Evolutionary conservation across 2,888 invertebrate genomes (phyloP).

Genomic region (Zhuqinia jingwanae): DNA sequence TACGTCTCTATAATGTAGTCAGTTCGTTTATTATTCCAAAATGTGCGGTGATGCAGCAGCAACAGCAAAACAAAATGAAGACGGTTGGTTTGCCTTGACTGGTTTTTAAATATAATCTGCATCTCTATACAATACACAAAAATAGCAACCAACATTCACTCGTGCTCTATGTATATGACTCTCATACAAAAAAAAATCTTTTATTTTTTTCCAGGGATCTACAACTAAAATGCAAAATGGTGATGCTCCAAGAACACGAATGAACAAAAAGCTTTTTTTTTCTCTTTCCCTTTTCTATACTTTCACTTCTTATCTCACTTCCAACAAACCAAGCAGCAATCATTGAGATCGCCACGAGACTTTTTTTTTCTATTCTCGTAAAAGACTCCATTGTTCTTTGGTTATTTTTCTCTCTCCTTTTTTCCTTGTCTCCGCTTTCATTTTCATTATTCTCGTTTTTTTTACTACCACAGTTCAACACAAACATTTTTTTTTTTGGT

Average conservation of each 20-base stretch:
- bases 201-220: too few relatives aligned
- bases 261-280: slow-evolving; percentile 35
- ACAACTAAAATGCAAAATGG: slow-evolving; percentile 39
- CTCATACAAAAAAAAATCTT: too few relatives aligned
- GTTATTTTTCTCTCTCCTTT: slow-evolving; percentile 4
- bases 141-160: not conserved
- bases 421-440: not conserved
- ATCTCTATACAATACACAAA: not conserved
- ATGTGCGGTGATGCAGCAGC: too few relatives aligned
- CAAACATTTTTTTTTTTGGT: not conserved
- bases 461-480: too few relatives aligned
- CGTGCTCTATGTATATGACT: not conserved
- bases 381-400: slow-evolving; percentile 34
- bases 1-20: too few relatives aligned
- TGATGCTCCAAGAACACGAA: slow-evolving; percentile 18
- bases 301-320: slow-evolving; percentile 49
- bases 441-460: slow-evolving; percentile 14
- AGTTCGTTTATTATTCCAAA: too few relatives aligned
- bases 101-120: not conserved
- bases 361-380: slow-evolving; percentile 21
- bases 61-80: not conserved
- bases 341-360: slow-evolving; percentile 39
- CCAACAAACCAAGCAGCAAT: slow-evolving; percentile 3
- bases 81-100: not conserved
- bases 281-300: slow-evolving; percentile 14